Evolutionary conservation across 2,113 vertebrate species (phyloP).

Genomic region (Semicossyphus pulcher): DNA sequence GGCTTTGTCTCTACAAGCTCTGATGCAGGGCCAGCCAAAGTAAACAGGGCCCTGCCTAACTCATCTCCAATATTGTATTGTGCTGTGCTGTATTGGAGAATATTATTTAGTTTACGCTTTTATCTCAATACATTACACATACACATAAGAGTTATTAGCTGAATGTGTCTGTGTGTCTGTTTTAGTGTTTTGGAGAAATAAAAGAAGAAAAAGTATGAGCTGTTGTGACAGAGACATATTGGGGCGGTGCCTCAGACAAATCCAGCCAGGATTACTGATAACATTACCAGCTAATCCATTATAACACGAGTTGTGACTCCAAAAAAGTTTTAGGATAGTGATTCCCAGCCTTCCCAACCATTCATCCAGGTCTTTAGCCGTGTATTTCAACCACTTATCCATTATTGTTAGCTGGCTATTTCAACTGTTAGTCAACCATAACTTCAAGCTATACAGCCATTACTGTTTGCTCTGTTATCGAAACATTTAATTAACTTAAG

Average conservation of each 20-base stretch:
- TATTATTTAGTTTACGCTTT: not conserved
- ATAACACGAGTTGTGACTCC: not conserved
- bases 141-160: not conserved
- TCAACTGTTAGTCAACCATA: too few species aligned
- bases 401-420: too few species aligned
- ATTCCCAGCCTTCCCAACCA: not conserved
- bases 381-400: too few species aligned
- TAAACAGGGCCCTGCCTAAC: not conserved
- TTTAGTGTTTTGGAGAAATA: not conserved
- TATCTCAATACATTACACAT: not conserved
- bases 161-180: not conserved
- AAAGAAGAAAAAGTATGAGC: not conserved
- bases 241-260: constrained; percentile 33
- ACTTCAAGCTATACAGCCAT: too few species aligned
- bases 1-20: constrained; percentile 4
- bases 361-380: too few species aligned
- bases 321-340: not conserved
- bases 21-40: not conserved
- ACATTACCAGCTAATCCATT: constrained; percentile 16
- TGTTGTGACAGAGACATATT: not conserved
- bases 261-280: constrained; percentile 24
- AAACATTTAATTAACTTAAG: too few species aligned
- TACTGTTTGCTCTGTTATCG: too few species aligned
- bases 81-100: too few species aligned
- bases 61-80: not conserved